Evolutionary conservation across 2,113 vertebrate genomes (phyloP).

Genomic region (Cepphus grylle): DNA sequence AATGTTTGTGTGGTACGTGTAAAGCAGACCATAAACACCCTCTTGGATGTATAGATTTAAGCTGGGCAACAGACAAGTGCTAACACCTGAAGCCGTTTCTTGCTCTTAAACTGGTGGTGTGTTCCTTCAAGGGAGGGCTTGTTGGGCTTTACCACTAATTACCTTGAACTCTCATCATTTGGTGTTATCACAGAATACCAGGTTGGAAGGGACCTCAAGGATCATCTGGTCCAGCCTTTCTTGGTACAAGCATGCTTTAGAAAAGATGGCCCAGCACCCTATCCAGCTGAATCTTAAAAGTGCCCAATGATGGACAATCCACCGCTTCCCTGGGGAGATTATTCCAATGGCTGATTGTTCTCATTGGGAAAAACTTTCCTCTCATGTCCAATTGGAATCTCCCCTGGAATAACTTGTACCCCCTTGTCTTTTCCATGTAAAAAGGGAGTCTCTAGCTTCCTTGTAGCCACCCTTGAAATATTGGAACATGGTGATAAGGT

Average conservation of each 20-base stretch:
- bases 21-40: accelerated
- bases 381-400: not conserved
- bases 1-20: accelerated
- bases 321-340: not conserved
- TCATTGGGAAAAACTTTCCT: not conserved
- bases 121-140: not conserved
- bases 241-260: not conserved
- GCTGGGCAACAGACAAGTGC: accelerated
- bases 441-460: not conserved
- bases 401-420: not conserved
- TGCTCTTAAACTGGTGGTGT: too few relatives aligned
- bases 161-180: not conserved
- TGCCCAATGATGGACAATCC: not conserved
- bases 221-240: not conserved
- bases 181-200: not conserved
- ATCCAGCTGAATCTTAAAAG: not conserved
- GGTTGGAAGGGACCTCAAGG: not conserved
- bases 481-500: not conserved
- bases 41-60: not conserved
- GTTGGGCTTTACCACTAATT: not conserved
- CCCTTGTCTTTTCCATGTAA: not conserved
- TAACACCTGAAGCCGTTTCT: too few relatives aligned
- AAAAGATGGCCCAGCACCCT: not conserved
- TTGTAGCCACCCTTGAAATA: not conserved
- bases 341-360: not conserved